Evolutionary conservation across 2,797 vertebrate genomes (phyloP), one percentile per base, ranked within the genome.

Genomic region (Alfaro cultratus): DNA sequence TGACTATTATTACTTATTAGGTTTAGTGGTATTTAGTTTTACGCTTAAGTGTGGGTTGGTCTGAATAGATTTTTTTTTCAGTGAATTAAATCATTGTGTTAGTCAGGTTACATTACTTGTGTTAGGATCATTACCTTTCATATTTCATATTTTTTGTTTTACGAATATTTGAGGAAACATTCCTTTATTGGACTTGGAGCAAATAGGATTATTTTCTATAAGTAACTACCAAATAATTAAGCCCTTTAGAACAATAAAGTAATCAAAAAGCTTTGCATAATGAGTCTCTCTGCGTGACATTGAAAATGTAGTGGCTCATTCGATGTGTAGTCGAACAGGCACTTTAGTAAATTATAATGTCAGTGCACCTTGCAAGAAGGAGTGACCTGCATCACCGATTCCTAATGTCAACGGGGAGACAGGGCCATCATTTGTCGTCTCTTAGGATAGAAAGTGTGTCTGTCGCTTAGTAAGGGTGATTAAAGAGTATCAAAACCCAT

Each of bases 401-500:
- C 51, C 60, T 81, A 80, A 85, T 67, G 75, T 79, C 81, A 85
- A 53, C 21, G 13, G 78, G 71, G 41, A 71, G 46, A 79, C 78
- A 6, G 21, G 23, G 82, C 85, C 78, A 80, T 87, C 87, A 85
- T 84, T 76, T n/a, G 3, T 76, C 47, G 0, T 60, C 68, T 81
- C 83, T 85, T 78, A 4, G 18, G 74, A 64, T 77, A 87, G 36
- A 70, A 43, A 81, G 80, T 73, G 47, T 80, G 78, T 86, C 77
- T 80, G 74, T 51, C 64, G 1, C 64, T 89, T 73, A 80, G 78
- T 60, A 5, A 21, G 74, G 83, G 80, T 91, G 87, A 92, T 91
- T 91, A 91, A 39, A 67, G 80, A 46, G 71, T 87, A 87, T 89
- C 88, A 88, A 92, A 90, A 83, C 74, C 64, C 43, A 31, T 75